Evolutionary conservation across 2,888 invertebrate genomes (phyloP), one percentile per base, ranked within the genome.

Genomic region (Chrysina gloriosa): DNA sequence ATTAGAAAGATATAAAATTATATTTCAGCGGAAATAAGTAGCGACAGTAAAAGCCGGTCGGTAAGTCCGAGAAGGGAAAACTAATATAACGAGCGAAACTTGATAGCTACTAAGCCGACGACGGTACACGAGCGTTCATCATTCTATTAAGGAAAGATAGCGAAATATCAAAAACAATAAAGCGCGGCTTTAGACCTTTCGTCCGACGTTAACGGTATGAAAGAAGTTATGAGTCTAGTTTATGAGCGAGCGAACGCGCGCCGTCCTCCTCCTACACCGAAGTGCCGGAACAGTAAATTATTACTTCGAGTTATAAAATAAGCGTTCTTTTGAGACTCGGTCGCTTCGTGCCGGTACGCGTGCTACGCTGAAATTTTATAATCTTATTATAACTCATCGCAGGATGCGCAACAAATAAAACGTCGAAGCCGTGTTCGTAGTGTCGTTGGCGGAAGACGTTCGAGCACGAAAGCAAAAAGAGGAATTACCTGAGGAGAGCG

Each of bases 101-200:
- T 70, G 69, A 73, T 71, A 69, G 70, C 67, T 69, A 66, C 65
- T 72, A 72, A 73, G 70, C 68, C 73, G 68, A 68, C 68, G 56
- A 66, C 34, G 25, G 7, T 14, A n/a, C 63, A 58, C 58, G 67
- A 68, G 69, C 72, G 70, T 70, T 69, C 71, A 70, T 69, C 72
- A 71, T 73, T 72, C 71, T 70, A 74, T 73, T 72, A 75, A 72
- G 71, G 69, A 71, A 72, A 72, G 72, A 73, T 73, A 73, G 71
- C 72, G 68, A 75, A 74, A 75, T 74, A 75, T 75, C 73, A 73
- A 68, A 75, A 75, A 74, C 73, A 75, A 74, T 75, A 73, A 75
- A 75, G 72, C 72, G 72, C 65, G 71, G 70, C 73, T 72, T 73
- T 68, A 70, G 72, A 71, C 72, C 71, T 72, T 73, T 64, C 70